Base-by-base conservation (phyloP, 2,113 vertebrate species). In the Gopherus flavomarginatus region DNA sequence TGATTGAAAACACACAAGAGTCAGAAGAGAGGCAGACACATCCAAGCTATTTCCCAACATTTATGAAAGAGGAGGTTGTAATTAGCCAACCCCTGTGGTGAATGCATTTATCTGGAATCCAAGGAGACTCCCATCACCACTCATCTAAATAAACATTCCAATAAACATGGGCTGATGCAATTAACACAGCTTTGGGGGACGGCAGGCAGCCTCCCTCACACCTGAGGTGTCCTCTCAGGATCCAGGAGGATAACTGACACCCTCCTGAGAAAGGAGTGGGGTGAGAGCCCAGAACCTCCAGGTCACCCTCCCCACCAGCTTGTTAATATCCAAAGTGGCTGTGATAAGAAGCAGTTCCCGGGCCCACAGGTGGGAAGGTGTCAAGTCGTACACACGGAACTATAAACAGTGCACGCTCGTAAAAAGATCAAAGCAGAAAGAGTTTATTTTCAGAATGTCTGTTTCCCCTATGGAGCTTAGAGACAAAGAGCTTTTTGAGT, bases 281-380 rank as follows among this genome's bases (percentile, higher is more conserved):
- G 50, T 22, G 57, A 5, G 11, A 65, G 65, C 83, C 83, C 86
- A 53, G 89, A 89, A 91, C 85, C 96, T 94, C 38, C 62, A 38
- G 87, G 21, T 91, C 95, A 19, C 97, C 91, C 94, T 97, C 97
- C 96, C 96, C 11, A 1, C 93, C 24, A 54, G 96, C 95, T 96
- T 82, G 96, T 95, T 97, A 98, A 98, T 98, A 98, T 98, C 97
- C 97, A 95, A 88, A 98, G 98, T 98, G 98, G 94, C 91, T 90
- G 97, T 98, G 98, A 98, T 97, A 97, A 98, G 98, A 98, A 97
- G 56, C 98, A 98, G 98, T 97, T 97, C 96, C 97, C 90, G 96
- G 93, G 96, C 96, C 96, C 92, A 90, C 92, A 97, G 98, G 98
- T 98, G 97, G 98, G 97, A 97, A 98, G 97, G 98, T 98, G 97